Percentiles rank a stretch among this genome's conserved stretches.
Evolutionary conservation across 2,797 vertebrate species (phyloP).

Genomic region (Sarcophilus harrisii): DNA sequence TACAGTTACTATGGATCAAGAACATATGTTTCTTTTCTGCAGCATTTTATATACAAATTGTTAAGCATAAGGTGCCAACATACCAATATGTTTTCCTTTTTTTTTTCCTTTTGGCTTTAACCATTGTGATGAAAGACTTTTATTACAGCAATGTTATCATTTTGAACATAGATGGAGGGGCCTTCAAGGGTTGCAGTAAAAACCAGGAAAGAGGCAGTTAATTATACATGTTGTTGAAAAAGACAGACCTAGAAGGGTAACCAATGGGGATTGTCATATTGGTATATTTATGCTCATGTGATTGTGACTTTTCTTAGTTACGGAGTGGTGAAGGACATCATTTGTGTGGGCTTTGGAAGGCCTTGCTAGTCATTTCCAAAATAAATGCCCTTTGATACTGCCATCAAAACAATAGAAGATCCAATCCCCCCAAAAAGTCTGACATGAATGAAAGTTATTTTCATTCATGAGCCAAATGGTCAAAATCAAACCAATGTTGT

Average conservation of each 20-base stretch:
- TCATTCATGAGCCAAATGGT: neutral
- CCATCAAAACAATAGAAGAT: neutral
- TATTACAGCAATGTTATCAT: conserved; percentile 75
- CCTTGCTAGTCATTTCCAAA: neutral
- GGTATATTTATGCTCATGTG: neutral
- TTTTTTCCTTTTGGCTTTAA: conserved; percentile 81
- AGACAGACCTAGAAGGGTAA: neutral
- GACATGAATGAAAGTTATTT: neutral
- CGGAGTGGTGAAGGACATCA: neutral
- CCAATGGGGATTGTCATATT: neutral
- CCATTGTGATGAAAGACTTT: conserved; percentile 83
- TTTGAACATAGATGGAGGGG: conserved; percentile 74
- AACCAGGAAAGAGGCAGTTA: conserved; percentile 73
- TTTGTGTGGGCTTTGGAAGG: neutral
- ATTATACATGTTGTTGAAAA: conserved; percentile 28
- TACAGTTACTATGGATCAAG: conserved; percentile 78
- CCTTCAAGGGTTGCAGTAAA: conserved; percentile 66
- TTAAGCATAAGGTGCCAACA: conserved; percentile 83
- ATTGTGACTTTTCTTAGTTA: neutral
- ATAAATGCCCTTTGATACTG: neutral
- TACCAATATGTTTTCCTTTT: conserved; percentile 84
- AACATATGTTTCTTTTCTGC: conserved; percentile 84
- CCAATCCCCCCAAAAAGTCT: neutral
- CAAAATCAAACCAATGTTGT: neutral
- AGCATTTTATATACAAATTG: conserved; percentile 80